Evolutionary conservation across 2,888 invertebrate genomes (phyloP), one percentile per base, ranked within the genome.

Genomic region (Bellardia bayeri): DNA sequence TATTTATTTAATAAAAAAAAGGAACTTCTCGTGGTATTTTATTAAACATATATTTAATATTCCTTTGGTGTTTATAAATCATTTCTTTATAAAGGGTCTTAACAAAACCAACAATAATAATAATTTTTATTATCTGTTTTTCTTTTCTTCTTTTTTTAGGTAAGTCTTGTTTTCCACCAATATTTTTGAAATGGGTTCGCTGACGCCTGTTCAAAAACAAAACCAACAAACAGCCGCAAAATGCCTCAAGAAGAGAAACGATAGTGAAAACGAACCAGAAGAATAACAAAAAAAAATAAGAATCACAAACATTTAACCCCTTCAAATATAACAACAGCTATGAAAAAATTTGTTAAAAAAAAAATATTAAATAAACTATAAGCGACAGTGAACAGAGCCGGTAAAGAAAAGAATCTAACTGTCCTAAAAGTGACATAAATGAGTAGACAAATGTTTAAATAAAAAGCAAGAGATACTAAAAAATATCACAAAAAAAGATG

Each of bases 381-480:
- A 61, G 74, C 6, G 45, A 45, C 74, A 54, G 82, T 63, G 11
- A 76, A 23, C 2, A 30, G 33, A 2, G 37, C 2, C 11, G 33
- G 1, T 45, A 58, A 45, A 75, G 3, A 63, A 56, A 51, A 49
- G 49, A 81, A 72, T 14, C 61, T 63, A 45, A 45, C 42, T 74
- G 68, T 74, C 74, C 80, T 80, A 42, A 80, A 79, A 80, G 79
- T 80, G 84, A 80, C 79, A 85, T n/a, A 80, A 85, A 80, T 80
- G 74, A 79, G 66, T 72, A 79, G 72, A 79, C 72, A 84, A 84
- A 66, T 72, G 56, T 58, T 61, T 56, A 49, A 49, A 23, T 56
- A 30, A 61, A 63, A 71, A 45, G 37, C 9, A 63, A 56, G 54
- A 56, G 16, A 49, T 49, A 8, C 23, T 56, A 3, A 33, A 72